These are phyloP conservation scores for Trissolcus brochymenae DNA, from an alignment of 2,888 invertebrate species.

Conservation along the genomic window DNA sequence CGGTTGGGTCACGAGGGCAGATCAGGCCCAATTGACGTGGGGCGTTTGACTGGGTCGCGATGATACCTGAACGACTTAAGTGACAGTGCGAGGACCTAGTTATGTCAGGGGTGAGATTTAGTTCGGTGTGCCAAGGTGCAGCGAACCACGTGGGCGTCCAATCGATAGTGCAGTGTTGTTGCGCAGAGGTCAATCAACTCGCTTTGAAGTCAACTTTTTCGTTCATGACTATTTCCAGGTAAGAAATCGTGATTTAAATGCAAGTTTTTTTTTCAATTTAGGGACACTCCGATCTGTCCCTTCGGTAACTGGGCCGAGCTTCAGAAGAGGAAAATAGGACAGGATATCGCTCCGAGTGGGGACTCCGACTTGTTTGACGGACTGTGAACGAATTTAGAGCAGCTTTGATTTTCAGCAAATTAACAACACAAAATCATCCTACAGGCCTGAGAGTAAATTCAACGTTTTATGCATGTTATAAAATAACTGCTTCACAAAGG, in stretches of 20 bases:
- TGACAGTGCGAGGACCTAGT: constrained; percentile 34
- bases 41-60: neutral
- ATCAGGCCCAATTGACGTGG: too few species aligned
- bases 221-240: constrained; percentile 58
- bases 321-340: neutral
- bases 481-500: too few species aligned
- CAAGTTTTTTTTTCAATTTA: neutral
- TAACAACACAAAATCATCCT: too few species aligned
- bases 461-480: too few species aligned
- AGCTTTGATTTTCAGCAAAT: constrained; percentile 9
- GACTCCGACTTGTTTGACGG: constrained; percentile 37
- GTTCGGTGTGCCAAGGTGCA: constrained; percentile 69
- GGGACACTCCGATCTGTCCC: neutral
- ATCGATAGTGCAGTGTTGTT: constrained; percentile 75
- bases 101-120: constrained; percentile 60
- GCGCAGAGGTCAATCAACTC: constrained; percentile 73
- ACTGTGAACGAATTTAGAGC: constrained; percentile 36
- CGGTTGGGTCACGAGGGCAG: too few species aligned
- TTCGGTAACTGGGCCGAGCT: neutral
- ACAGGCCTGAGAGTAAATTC: too few species aligned
- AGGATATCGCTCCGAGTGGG: constrained; percentile 1
- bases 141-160: constrained; percentile 72
- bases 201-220: constrained; percentile 70
- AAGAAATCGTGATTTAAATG: constrained; percentile 12
- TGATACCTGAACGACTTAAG: constrained; percentile 16